These are phyloP conservation scores for Tyrophagus putrescentiae DNA, from an alignment of 1,140 invertebrate species.

Conservation along the genomic window DNA sequence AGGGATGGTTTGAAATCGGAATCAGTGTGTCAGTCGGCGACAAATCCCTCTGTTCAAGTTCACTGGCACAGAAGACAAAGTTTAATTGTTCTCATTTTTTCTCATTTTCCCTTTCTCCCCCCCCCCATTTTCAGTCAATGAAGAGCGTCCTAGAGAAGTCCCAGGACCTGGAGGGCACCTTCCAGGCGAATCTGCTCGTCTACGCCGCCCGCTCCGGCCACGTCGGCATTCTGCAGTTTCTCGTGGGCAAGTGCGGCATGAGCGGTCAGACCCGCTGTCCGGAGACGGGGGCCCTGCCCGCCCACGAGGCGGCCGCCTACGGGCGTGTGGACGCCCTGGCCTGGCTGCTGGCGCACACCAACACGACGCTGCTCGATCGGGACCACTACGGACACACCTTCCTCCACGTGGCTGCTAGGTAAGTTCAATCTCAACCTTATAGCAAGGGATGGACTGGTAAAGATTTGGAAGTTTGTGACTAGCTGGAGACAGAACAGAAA, in stretches of 20 bases:
- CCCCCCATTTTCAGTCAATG: constrained; percentile 25
- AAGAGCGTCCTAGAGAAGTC: constrained; percentile 23
- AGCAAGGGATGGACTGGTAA: neutral
- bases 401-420: constrained; percentile 36
- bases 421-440: too few relatives aligned
- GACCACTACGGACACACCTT: constrained; percentile 36
- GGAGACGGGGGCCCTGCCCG: constrained; percentile 34
- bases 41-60: too few relatives aligned
- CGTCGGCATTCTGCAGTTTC: constrained; percentile 31
- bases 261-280: constrained; percentile 28
- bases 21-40: too few relatives aligned
- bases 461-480: neutral
- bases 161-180: constrained; percentile 28
- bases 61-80: too few relatives aligned
- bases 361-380: constrained; percentile 31
- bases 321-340: constrained; percentile 33
- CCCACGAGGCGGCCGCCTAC: constrained; percentile 36
- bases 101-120: too few relatives aligned
- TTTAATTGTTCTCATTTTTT: too few relatives aligned
- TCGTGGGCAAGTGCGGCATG: constrained; percentile 31
- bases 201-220: constrained; percentile 35
- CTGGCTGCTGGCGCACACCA: constrained; percentile 34
- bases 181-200: constrained; percentile 35
- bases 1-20: too few relatives aligned
- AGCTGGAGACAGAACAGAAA: neutral